These are phyloP conservation scores for Eulacestoma nigropectus DNA, from an alignment of 2,113 vertebrate genomes.

Conservation along the genomic window DNA sequence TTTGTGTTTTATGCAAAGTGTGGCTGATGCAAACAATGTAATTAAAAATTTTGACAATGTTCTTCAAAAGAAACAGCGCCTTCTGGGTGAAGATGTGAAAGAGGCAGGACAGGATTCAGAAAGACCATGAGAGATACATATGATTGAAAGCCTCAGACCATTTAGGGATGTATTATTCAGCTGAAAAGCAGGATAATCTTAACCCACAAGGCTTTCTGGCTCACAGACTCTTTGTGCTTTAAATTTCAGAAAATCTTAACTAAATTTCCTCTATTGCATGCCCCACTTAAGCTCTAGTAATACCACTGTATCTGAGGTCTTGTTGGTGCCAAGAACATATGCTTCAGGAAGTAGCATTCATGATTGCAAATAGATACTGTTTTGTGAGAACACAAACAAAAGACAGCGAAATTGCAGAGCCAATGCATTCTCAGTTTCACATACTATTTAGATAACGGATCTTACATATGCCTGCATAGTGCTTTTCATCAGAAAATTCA, in stretches of 20 bases:
- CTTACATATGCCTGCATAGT: background rate
- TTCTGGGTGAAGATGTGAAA: background rate
- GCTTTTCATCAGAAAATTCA: background rate
- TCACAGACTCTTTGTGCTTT: background rate
- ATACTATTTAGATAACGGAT: conserved; percentile 7
- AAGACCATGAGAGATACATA: background rate
- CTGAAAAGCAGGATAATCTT: background rate
- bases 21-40: background rate
- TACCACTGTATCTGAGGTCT: background rate
- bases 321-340: background rate
- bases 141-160: background rate
- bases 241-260: background rate
- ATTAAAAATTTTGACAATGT: background rate
- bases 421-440: background rate
- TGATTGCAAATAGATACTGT: background rate
- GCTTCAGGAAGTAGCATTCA: background rate
- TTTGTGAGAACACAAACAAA: background rate
- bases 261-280: background rate
- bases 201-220: background rate
- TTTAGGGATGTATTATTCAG: background rate
- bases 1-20: background rate
- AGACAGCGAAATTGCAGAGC: background rate
- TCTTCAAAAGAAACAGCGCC: background rate
- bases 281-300: background rate
- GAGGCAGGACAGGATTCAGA: background rate